Base-by-base conservation (phyloP, 2,888 invertebrate species). In the Plagiodera versicolora region DNA sequence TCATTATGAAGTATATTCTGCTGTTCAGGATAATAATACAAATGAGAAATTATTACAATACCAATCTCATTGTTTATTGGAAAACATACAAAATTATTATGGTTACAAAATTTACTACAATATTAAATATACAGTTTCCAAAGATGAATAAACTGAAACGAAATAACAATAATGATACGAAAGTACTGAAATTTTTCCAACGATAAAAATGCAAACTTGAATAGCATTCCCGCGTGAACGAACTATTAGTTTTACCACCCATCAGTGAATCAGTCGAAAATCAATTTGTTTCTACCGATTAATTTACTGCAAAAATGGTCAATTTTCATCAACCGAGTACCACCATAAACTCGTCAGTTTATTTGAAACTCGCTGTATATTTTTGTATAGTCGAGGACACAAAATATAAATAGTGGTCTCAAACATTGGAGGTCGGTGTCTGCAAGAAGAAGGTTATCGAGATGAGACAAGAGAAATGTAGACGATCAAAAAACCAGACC, bases 51-150 rank as follows among this genome's bases (percentile, higher is more conserved):
- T 62, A 64, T 65, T 65, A 67, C 67, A 71, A 63, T 65, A 65
- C 67, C 67, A 68, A 70, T 69, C 67, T 66, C 67, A 65, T 55
- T 63, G 64, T 70, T 66, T 66, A 64, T 66, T 66, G 64, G 64
- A 66, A 66, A 64, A 66, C 64, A 66, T 64, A 66, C 63, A 66
- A 66, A 65, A 63, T 65, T 63, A 54, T 61, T 63, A 64, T 61
- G 62, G 61, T 66, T 66, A 66, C 61, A 64, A 66, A 66, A 63
- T 60, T 64, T 62, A 61, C 50, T 66, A 66, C 60, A 64, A 47
- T 60, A 63, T 60, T 63, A 59, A 63, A 63, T 60, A 63, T 63
- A 63, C 63, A 63, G 58, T 50, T 54, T 58, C 56, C 50, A 54
- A 56, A 45, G 17, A 56, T 61, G 53, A 39, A 53, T 49, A 45